Percentiles rank a stretch among this genome's conserved stretches.
These are phyloP conservation scores for Pollenia labialis DNA, from an alignment of 2,888 invertebrate genomes.

Conservation along the genomic window DNA sequence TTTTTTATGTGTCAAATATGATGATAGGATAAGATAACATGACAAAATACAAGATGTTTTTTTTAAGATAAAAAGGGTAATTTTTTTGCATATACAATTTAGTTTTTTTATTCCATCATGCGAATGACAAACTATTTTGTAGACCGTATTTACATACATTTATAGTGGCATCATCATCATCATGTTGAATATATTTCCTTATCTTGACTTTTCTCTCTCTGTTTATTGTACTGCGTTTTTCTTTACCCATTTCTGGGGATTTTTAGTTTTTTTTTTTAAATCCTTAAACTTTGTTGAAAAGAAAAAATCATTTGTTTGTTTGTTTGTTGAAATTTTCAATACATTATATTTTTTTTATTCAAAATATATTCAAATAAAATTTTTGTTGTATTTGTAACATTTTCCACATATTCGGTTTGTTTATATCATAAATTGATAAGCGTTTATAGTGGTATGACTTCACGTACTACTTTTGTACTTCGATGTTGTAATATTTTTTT, in stretches of 20 bases:
- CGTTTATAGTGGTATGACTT: too few relatives aligned
- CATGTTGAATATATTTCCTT: constrained; percentile 11
- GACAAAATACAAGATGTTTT: not conserved
- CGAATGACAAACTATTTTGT: constrained; percentile 55
- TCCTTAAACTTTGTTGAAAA: too few relatives aligned
- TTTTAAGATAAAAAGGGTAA: too few relatives aligned
- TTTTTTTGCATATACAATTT: not conserved
- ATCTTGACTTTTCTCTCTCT: not conserved
- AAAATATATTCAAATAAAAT: too few relatives aligned
- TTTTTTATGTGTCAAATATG: not conserved
- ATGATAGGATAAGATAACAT: not conserved
- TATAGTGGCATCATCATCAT: constrained; percentile 40
- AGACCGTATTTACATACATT: constrained; percentile 52
- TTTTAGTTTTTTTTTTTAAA: not conserved
- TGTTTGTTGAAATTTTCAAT: too few relatives aligned
- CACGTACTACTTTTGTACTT: too few relatives aligned
- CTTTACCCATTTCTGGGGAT: not conserved
- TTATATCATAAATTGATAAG: too few relatives aligned
- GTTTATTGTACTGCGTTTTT: not conserved
- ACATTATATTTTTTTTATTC: too few relatives aligned
- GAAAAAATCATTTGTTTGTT: too few relatives aligned
- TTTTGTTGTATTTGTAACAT: too few relatives aligned
- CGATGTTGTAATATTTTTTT: too few relatives aligned
- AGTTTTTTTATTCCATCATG: constrained; percentile 43
- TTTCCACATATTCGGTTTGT: too few relatives aligned